Base-by-base conservation (phyloP, 2,797 vertebrate species). In the Notoglanidium macrostoma region DNA sequence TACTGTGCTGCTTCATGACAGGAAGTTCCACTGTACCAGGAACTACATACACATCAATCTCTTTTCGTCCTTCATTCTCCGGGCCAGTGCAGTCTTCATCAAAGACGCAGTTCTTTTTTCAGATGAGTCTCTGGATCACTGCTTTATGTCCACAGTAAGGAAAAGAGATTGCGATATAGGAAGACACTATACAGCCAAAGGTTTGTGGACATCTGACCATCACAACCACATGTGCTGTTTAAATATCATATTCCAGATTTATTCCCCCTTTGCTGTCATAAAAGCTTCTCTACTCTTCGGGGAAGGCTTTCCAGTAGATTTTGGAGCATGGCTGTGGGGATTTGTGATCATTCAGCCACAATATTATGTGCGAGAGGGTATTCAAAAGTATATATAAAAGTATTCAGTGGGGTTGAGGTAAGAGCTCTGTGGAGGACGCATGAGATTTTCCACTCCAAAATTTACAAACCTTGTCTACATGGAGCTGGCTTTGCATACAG, bases 11-110 rank as follows among this genome's bases (percentile, higher is more conserved):
- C 80, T 61, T 54, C 3, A 40, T n/a, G 67, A 26, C 93, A 98
- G 97, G 86, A 98, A 97, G 92, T 97, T 98, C 91, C 97, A 95
- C 92, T 98, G 97, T 83, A 97, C 97, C 32, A 94, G 97, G 90
- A 98, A 98, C 92, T 98, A 97, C 92, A 98, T 98, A 93, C 97
- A 98, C 91, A 94, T 98, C 94, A 97, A 98, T 94, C 93, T 98
- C 49, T 98, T 98, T 92, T 93, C 96, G 61, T 98, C 97, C 68
- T 98, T 98, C 73, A 94, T 98, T 91, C 91, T 98, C 93, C 94
- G 97, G 85, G 97, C 97, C 51, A 95, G 95, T 23, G 96, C 97
- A 0, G 97, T 98, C 35, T 98, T 98, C 92, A 95, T 96, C 83
- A 98, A 98, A 92, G 97, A 98, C 78, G 92, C 95, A 0, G 94